Evolutionary conservation across 2,113 vertebrate species (phyloP), one percentile per base, ranked within the genome.

Genomic region (Cichladusa arquata): DNA sequence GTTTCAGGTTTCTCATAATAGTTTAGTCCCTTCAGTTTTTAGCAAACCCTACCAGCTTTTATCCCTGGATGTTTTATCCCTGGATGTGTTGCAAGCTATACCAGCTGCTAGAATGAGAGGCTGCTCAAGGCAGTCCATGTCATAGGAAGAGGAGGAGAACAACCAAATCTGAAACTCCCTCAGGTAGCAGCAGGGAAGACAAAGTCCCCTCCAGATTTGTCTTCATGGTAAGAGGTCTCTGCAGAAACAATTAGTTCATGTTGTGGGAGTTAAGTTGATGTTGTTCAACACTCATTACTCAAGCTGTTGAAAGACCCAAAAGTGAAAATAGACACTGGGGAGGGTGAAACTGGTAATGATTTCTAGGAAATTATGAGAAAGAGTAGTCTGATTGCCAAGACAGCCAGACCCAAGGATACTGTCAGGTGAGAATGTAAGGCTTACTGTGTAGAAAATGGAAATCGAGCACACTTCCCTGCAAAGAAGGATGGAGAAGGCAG

Each of bases 341-440:
- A 96, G 17, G 16, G 47, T 90, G 80, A 83, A 92, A 62, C 47
- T 93, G 58, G 64, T 66, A 83, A 86, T 81, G 86, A 77, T 90
- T 67, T 94, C 88, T 80, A 95, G 88, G 67, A 97, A 95, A 73
- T 86, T 13, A 77, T 88, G 82, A 90, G 73, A 93, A 93, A 92
- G 81, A 69, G 24, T 34, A 34, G 57, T 80, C 45, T 88, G 62
- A 45, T 70, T 2, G 7, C 58, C 67, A 80, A 80, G 88, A 53
- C 15, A 93, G 23, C 12, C 50, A 85, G 58, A 45, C 62, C 17
- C 36, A 65, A 85, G 38, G 48, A 85, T 51, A 67, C 22, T 57
- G 28, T 44, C 69, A 91, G 86, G 77, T 82, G 42, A 87, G 33
- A 28, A 25, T 64, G 85, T 81, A 64, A 78, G 44, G 6, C 18